Percentiles rank a stretch among this genome's conserved stretches.
Evolutionary conservation across 2,113 vertebrate genomes (phyloP).

Genomic region (Polypterus senegalus): DNA sequence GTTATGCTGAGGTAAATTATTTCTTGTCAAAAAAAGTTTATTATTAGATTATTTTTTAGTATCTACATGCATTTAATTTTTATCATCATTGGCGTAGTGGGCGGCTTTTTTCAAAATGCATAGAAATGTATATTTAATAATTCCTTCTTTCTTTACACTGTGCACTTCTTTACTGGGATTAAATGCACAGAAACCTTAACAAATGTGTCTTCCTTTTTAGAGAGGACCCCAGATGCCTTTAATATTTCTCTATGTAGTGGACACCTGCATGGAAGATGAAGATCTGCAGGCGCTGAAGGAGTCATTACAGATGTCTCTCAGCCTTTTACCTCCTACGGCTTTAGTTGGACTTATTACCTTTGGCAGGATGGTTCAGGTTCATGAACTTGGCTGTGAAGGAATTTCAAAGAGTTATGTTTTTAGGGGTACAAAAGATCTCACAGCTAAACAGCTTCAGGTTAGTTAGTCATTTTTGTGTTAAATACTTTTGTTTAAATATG

Average conservation of each 20-base stretch:
- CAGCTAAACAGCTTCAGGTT: constrained; percentile 93
- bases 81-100: neutral
- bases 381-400: constrained; percentile 91
- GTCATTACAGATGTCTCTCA: constrained; percentile 94
- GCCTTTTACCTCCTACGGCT: constrained; percentile 80
- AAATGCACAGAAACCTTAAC: too few species aligned
- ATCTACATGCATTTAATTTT: neutral
- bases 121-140: too few species aligned
- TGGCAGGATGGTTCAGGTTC: constrained; percentile 94
- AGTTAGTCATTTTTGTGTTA: neutral
- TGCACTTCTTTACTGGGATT: too few species aligned
- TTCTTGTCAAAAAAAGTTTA: too few species aligned
- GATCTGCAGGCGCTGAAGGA: constrained; percentile 93
- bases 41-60: too few species aligned
- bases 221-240: constrained; percentile 92
- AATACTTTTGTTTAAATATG: neutral
- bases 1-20: too few species aligned
- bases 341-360: constrained; percentile 95
- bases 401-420: constrained; percentile 98
- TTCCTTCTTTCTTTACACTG: too few species aligned
- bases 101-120: too few species aligned
- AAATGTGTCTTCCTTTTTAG: constrained; percentile 31
- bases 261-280: constrained; percentile 97
- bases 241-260: constrained; percentile 94
- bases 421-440: constrained; percentile 87